These are phyloP conservation scores for Chelon auratus DNA, from an alignment of 2,797 vertebrate genomes.

Conservation along the genomic window DNA sequence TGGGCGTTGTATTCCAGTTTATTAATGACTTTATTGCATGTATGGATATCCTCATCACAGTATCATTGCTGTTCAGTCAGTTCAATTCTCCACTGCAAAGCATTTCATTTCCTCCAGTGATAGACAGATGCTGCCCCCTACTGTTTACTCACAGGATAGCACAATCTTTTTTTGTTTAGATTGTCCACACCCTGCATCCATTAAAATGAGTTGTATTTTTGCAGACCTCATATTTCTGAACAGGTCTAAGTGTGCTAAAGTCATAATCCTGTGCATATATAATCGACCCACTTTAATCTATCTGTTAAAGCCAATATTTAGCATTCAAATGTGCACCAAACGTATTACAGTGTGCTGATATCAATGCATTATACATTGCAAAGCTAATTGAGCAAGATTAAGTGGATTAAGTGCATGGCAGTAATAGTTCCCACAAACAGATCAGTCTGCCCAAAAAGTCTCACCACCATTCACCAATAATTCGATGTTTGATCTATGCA, in stretches of 20 bases:
- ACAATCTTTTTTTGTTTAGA: not conserved
- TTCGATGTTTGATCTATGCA: too few species aligned
- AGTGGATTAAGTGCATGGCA: too few species aligned
- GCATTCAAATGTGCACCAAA: not conserved
- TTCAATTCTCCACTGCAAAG: not conserved
- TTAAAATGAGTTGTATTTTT: not conserved
- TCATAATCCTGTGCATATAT: not conserved
- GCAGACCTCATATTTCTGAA: not conserved
- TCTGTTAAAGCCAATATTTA: not conserved
- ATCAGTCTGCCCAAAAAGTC: too few species aligned
- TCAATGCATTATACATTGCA: too few species aligned
- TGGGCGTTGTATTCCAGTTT: not conserved
- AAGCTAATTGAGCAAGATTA: too few species aligned
- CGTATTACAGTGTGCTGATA: too few species aligned
- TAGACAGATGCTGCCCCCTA: slow-evolving; percentile 68
- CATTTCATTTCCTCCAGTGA: not conserved
- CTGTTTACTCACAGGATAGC: slow-evolving; percentile 16
- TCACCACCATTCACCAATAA: too few species aligned
- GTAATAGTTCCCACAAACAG: too few species aligned
- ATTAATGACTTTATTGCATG: not conserved
- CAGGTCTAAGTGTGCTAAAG: not conserved
- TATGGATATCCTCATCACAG: not conserved
- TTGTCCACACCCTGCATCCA: not conserved
- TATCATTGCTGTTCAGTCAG: not conserved
- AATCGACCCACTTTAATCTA: not conserved